phyloP scores from a whole-genome alignment of 2,113 vertebrate species.

The Suricata suricatta region DNA sequence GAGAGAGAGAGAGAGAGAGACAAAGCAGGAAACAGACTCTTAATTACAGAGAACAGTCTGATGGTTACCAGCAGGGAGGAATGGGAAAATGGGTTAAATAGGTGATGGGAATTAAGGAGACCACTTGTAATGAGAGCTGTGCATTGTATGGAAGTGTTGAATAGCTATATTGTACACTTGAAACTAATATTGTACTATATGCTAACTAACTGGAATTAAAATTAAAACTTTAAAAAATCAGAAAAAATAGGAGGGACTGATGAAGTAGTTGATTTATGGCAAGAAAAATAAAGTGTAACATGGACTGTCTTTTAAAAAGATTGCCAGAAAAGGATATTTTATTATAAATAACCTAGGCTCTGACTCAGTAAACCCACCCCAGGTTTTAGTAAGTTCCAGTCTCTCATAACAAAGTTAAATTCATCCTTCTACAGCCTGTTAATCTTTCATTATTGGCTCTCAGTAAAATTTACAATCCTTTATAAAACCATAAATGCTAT shows the following conservation, averaged over 20 bases:
- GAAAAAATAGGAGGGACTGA: neutral
- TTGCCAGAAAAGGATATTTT: conserved; percentile 45
- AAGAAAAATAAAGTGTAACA: neutral
- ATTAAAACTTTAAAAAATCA: neutral
- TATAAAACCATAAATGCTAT: conserved; percentile 43
- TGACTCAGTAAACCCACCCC: neutral
- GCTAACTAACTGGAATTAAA: neutral
- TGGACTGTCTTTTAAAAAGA: conserved; percentile 2
- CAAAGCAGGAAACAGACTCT: neutral
- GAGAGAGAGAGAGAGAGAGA: neutral
- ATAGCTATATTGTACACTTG: neutral
- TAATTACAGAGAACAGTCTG: neutral
- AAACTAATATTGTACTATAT: neutral
- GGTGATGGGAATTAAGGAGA: neutral
- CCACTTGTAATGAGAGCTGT: neutral
- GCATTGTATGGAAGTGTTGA: neutral
- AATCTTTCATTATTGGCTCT: conserved; percentile 40
- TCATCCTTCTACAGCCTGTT: conserved; percentile 5
- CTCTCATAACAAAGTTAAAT: conserved; percentile 37
- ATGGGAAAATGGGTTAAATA: neutral
- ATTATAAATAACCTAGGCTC: neutral
- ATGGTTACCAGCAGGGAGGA: neutral
- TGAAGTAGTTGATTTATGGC: neutral
- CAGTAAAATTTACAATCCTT: conserved; percentile 44
- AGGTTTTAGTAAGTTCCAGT: neutral